A percentile compares a stretch with the other conserved stretches of the same genome.
phyloP scores from a whole-genome alignment of 2,113 vertebrate species.

The Zeus faber region DNA sequence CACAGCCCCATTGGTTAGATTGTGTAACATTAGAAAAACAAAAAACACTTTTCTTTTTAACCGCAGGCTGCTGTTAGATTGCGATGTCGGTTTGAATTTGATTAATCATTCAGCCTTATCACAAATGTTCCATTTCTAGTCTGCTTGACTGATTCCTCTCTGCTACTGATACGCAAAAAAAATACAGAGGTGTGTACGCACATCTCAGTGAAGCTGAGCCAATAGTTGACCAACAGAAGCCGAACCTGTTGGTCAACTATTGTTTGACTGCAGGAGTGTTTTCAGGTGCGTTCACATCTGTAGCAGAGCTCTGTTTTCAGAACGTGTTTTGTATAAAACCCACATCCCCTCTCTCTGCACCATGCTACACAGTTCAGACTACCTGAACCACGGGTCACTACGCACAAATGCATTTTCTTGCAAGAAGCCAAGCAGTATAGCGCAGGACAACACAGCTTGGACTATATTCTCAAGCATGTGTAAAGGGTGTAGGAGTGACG shows the following conservation, averaged over 20 bases:
- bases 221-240: constrained; percentile 1
- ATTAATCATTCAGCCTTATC: too few relatives aligned
- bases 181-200: background rate
- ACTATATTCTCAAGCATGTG: constrained; percentile 9
- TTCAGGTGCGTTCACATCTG: constrained; percentile 19
- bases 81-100: too few relatives aligned
- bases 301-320: constrained; percentile 20
- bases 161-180: too few relatives aligned
- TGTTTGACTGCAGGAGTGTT: constrained; percentile 32
- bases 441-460: too few relatives aligned
- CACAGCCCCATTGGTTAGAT: too few relatives aligned
- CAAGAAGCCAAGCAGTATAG: too few relatives aligned
- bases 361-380: constrained; percentile 7
- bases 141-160: constrained; percentile 44
- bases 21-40: too few relatives aligned
- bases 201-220: background rate
- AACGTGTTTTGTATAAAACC: constrained; percentile 43
- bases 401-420: background rate
- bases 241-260: constrained; percentile 52
- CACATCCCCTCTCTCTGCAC: constrained; percentile 53
- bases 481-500: constrained; percentile 31
- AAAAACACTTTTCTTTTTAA: too few relatives aligned
- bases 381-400: constrained; percentile 17
- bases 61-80: too few relatives aligned
- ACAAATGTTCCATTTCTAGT: constrained; percentile 26